Conservation (phyloP, 2,888 invertebrate genomes). For the Cactoblastis cactorum region DNA sequence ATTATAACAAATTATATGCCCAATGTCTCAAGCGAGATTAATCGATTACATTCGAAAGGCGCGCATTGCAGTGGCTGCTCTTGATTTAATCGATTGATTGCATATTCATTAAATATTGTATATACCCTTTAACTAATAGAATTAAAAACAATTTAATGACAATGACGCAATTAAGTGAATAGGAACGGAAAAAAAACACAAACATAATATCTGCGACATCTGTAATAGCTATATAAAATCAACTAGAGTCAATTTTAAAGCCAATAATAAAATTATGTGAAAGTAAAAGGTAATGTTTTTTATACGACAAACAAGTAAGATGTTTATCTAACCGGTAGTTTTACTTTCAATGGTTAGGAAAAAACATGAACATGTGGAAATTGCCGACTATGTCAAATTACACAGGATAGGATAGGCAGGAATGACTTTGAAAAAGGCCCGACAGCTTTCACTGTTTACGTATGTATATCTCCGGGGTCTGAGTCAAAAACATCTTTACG, state of each 20-base stretch:
- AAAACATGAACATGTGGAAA: slow-evolving; percentile 7
- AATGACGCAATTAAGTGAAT: background rate
- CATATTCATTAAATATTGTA: background rate
- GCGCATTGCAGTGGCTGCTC: background rate
- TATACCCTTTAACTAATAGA: background rate
- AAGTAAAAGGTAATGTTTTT: slow-evolving; percentile 3
- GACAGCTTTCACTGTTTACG: slow-evolving; percentile 22
- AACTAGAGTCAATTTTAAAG: background rate
- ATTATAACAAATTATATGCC: slow-evolving; percentile 23
- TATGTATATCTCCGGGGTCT: slow-evolving; percentile 10
- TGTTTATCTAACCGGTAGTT: background rate
- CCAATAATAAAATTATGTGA: slow-evolving; percentile 4
- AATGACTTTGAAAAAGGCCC: slow-evolving; percentile 18
- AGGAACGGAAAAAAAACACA: background rate
- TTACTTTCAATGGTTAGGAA: background rate
- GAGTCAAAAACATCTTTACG: slow-evolving; percentile 14
- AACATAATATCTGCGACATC: background rate
- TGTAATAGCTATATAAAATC: background rate
- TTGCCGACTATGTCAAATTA: background rate
- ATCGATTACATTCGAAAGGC: background rate
- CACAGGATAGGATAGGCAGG: slow-evolving; percentile 20
- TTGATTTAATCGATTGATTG: background rate
- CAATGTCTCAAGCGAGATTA: background rate
- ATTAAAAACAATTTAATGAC: background rate
- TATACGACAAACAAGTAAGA: background rate